Conservation (phyloP, 64 coral and sea anemone genomes). For the Montipora sp. region DNA sequence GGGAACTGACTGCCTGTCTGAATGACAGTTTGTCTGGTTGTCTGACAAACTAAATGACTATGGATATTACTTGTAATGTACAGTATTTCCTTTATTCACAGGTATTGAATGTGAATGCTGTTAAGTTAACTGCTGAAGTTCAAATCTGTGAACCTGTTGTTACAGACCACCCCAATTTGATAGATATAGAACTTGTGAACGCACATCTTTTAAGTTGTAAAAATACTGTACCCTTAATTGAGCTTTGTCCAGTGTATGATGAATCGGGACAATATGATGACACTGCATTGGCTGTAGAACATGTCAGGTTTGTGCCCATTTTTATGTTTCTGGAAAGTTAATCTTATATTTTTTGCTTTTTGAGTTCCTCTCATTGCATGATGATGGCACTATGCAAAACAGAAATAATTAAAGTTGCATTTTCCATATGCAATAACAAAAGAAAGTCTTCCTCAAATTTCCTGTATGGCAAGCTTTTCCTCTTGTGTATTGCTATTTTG, state of each 20-base stretch:
- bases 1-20: too few species aligned
- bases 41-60: too few species aligned
- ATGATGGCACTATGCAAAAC: too few species aligned
- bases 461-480: too few species aligned
- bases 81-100: slow-evolving; percentile 23
- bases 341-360: not conserved
- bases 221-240: slow-evolving; percentile 78
- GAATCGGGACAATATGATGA: slow-evolving; percentile 94
- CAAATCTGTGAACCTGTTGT: slow-evolving; percentile 75
- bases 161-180: slow-evolving; percentile 45
- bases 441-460: too few species aligned
- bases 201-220: slow-evolving; percentile 10
- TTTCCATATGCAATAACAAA: too few species aligned
- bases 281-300: slow-evolving; percentile 91
- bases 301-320: slow-evolving; percentile 77
- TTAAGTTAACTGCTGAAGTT: slow-evolving; percentile 81
- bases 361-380: not conserved
- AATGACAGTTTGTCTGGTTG: too few species aligned
- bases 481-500: too few species aligned
- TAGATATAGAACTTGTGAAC: slow-evolving; percentile 43
- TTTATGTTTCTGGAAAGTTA: not conserved
- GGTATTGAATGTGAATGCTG: slow-evolving; percentile 80
- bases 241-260: slow-evolving; percentile 93
- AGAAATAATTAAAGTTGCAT: too few species aligned
- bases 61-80: too few species aligned